phyloP scores from a whole-genome alignment of 2,797 vertebrate genomes.

The Acanthis flammea region DNA sequence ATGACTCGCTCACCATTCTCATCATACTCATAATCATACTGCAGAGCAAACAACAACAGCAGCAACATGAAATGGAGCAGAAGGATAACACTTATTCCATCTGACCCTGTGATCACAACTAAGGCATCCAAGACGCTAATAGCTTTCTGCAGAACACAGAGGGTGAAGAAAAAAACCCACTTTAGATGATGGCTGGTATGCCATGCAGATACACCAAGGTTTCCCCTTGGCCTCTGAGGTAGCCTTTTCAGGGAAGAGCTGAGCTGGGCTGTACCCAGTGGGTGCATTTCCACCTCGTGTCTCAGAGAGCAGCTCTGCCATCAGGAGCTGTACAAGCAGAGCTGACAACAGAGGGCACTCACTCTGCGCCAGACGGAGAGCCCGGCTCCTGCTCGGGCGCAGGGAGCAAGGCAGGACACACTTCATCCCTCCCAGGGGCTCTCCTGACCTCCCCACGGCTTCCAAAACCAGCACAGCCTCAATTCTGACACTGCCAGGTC shows the following conservation, averaged over 20 bases:
- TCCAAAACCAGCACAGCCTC: background rate
- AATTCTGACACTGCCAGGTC: background rate
- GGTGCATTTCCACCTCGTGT: accelerated
- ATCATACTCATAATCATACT: slow-evolving; percentile 98
- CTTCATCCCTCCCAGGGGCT: background rate
- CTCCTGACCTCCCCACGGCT: background rate
- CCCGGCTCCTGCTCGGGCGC: background rate
- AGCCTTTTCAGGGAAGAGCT: background rate
- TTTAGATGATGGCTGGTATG: accelerated
- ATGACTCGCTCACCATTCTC: slow-evolving; percentile 91
- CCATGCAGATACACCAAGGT: accelerated
- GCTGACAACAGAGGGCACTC: slow-evolving; percentile 10
- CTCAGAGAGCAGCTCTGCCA: background rate
- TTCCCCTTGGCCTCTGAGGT: background rate
- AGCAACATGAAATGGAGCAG: background rate
- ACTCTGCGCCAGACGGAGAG: background rate
- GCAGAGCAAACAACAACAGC: slow-evolving; percentile 6
- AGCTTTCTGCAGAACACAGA: background rate
- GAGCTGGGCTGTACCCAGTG: background rate
- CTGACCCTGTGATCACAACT: background rate
- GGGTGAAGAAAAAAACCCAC: background rate
- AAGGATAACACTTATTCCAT: background rate
- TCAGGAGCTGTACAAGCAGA: background rate
- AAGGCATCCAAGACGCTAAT: accelerated
- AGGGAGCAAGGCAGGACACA: background rate